Percentiles rank a stretch among this genome's conserved stretches.
Evolutionary conservation across 1,140 invertebrate genomes (phyloP).

Genomic region (Vanessa tameamea): DNA sequence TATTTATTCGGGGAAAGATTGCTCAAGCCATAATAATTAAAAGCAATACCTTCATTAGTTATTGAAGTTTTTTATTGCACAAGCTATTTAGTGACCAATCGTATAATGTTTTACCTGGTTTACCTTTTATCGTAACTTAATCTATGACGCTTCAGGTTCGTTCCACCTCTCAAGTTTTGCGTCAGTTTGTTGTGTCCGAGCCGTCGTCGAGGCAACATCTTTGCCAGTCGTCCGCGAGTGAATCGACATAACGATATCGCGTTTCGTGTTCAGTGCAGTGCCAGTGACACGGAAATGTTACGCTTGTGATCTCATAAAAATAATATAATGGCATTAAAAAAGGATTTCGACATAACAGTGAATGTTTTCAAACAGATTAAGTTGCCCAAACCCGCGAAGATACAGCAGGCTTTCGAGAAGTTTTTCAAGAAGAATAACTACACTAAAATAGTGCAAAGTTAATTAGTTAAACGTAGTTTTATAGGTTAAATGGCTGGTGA

Average conservation of each 20-base stretch:
- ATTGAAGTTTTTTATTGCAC: not conserved
- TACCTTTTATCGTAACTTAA: constrained; percentile 34
- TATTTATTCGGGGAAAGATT: not conserved
- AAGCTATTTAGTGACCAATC: not conserved
- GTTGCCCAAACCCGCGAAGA: constrained; percentile 64
- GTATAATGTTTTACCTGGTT: constrained; percentile 5
- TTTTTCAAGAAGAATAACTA: constrained; percentile 74
- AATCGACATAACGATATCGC: constrained; percentile 45
- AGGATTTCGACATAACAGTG: constrained; percentile 69
- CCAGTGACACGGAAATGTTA: constrained; percentile 65
- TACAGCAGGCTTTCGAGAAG: constrained; percentile 72
- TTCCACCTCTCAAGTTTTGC: constrained; percentile 56
- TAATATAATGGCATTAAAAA: constrained; percentile 75
- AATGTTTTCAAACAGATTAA: constrained; percentile 74
- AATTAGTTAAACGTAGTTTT: constrained; percentile 40
- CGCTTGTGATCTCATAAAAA: constrained; percentile 51
- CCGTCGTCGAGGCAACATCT: constrained; percentile 67
- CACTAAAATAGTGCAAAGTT: constrained; percentile 76
- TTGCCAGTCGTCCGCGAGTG: constrained; percentile 37
- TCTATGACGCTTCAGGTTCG: constrained; percentile 54
- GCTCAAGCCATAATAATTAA: not conserved
- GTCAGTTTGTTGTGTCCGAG: constrained; percentile 66
- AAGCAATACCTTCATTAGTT: not conserved
- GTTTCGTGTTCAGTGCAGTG: constrained; percentile 59
- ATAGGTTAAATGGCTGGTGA: constrained; percentile 72